Base-by-base conservation (phyloP, 2,888 invertebrate genomes). In the Colostygia pectinataria region DNA sequence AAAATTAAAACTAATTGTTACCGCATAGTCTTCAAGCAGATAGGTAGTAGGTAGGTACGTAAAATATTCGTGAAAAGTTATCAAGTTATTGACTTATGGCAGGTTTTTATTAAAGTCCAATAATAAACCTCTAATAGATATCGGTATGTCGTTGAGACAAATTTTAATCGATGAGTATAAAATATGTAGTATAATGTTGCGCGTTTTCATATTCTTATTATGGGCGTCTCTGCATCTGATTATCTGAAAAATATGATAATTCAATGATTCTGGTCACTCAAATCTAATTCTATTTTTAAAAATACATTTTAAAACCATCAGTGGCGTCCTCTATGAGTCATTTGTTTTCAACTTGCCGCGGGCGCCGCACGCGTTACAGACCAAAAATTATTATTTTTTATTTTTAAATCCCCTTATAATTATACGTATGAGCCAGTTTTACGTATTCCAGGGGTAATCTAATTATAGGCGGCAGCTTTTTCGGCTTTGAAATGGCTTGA, bases 371-470 rank as follows among this genome's bases (percentile, higher is more conserved):
- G 83, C 80, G 85, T 85, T 85, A 83, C 72, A 59, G 46, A 54
- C 39, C 59, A 63, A 57, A 61, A 57, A 59, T 54, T 53, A 71
- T 73, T 73, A 71, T 64, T 74, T 78, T 75, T 77, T 73, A 73
- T 74, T 71, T 72, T 74, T 70, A 80, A 83, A 84, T 80, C 74
- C 70, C 57, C 59, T 75, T 76, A 74, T 88, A 88, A 88, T 88
- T 83, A 86, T 77, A 71, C 83, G 68, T 71, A 79, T 87, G 82
- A 79, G 74, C 57, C 39, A 50, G 66, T 65, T 80, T 79, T 84
- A 86, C 83, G 85, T 85, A 86, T 70, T 77, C 69, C 84, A 80
- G 84, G 68, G 83, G 85, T 71, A 61, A 59, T 61, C 63, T 87
- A 84, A 86, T 86, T 82, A 77, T 61, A 61, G 78, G 73, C 71